Evolutionary conservation across 2,113 vertebrate species (phyloP).

Genomic region (Zapus hudsonius): DNA sequence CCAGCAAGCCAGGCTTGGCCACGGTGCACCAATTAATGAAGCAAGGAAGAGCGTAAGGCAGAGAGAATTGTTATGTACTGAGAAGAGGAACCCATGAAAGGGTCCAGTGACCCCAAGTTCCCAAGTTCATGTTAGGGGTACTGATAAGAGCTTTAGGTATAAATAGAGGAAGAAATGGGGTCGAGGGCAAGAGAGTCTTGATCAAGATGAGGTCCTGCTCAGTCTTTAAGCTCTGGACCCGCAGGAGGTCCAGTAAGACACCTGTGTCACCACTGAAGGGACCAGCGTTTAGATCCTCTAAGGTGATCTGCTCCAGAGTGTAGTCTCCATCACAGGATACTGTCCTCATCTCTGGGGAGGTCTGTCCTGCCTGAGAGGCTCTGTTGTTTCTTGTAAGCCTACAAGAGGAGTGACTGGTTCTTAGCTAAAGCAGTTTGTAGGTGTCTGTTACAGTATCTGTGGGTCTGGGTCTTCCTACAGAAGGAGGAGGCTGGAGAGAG

Average conservation of each 20-base stretch:
- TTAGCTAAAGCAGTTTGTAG: background rate
- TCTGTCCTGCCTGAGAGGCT: background rate
- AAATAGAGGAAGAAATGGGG: background rate
- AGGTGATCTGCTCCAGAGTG: background rate
- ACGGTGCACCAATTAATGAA: background rate
- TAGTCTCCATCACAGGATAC: background rate
- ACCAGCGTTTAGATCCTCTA: background rate
- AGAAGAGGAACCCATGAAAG: background rate
- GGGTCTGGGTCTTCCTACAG: background rate
- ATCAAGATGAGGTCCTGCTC: background rate
- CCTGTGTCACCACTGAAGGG: background rate
- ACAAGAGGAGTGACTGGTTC: background rate
- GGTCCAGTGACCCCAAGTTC: background rate
- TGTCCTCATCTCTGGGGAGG: background rate
- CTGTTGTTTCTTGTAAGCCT: background rate
- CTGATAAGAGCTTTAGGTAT: background rate
- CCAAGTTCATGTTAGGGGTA: too few relatives aligned
- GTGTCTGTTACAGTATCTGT: background rate
- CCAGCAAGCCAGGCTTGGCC: background rate
- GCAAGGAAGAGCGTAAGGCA: background rate
- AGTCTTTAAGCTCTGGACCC: background rate
- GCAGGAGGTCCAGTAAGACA: too few relatives aligned
- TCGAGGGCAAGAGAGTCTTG: background rate
- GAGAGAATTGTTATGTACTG: background rate
- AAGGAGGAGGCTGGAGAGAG: background rate